phyloP scores from a whole-genome alignment of 2,888 invertebrate genomes.

The Phengaris alcon region DNA sequence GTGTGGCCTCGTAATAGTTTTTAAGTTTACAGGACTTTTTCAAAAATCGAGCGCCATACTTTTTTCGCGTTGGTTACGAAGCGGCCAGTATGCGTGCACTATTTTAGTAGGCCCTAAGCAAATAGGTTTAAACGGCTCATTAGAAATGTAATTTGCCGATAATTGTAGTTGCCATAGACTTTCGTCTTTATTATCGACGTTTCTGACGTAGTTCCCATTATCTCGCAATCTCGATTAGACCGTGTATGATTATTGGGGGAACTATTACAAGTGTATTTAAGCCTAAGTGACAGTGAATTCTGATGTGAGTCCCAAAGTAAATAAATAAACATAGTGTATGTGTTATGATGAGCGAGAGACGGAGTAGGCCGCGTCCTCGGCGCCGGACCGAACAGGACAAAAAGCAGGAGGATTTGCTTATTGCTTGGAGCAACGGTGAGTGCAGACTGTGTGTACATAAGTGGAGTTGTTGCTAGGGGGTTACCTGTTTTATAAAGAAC shows the following conservation, averaged over 20 bases:
- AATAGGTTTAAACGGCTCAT: background rate
- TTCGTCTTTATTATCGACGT: conserved; percentile 56
- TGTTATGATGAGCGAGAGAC: conserved; percentile 58
- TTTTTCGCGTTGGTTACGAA: conserved; percentile 20
- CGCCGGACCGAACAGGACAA: conserved; percentile 65
- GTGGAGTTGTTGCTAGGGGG: background rate
- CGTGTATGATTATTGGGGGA: conserved; percentile 54
- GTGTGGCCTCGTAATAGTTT: conserved; percentile 67
- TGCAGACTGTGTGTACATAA: conserved; percentile 30
- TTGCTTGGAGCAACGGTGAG: conserved; percentile 72
- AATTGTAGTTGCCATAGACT: conserved; percentile 44
- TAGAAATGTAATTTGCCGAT: conserved; percentile 37
- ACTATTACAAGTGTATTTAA: conserved; percentile 64
- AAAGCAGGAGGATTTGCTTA: conserved; percentile 64
- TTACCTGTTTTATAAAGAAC: background rate
- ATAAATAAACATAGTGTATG: conserved; percentile 36
- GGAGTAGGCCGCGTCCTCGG: conserved; percentile 60
- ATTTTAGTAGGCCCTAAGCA: background rate
- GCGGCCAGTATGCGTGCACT: background rate
- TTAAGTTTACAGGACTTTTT: conserved; percentile 44
- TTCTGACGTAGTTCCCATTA: conserved; percentile 63
- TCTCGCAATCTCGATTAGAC: conserved; percentile 64
- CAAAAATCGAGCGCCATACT: conserved; percentile 20
- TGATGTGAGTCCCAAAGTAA: conserved; percentile 45
- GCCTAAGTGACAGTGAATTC: conserved; percentile 48